Base-by-base conservation (phyloP, 2,888 invertebrate species). In the Lepidochrysops patricia region DNA sequence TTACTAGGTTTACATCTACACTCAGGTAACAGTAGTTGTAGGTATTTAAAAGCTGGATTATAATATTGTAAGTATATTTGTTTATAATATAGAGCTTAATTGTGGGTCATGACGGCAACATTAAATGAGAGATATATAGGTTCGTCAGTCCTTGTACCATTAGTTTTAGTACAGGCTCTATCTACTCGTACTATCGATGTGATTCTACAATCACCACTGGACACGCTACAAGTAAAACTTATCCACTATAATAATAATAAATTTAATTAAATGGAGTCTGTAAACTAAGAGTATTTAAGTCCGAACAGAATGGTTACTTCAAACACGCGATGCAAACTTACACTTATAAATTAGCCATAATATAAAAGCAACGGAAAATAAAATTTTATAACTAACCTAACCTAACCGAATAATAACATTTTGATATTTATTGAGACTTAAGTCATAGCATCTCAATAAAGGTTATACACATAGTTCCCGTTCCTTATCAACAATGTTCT, bases 221-320 rank as follows among this genome's bases (percentile, higher is more conserved):
- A 29, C 7, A 32, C 13, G 54, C 19, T 32, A 7, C 19, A 19
- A 32, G 15, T 54, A 32, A 54, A 54, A 54, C 54, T 9, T 52
- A 52, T 13, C 19, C n/a, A 52, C 27, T 19, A 54, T 23, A n/a
- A 54, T 54, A 23, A 49, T 49, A 54, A 54, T 54, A 54, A 32
- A 54, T 32, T 32, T 54, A 32, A 54, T 32, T 29, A 54, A 19
- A 26, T 9, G 23, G 15, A n/a, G 9, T 32, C 2, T 12, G 29
- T 19, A 54, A 29, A 13, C 5, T 6, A 37, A 37, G 43, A 43
- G 9, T 9, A 9, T 43, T n/a, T n/a, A 19, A 4, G 4, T 3
- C 19, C 43, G 3, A 43, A 23, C 12, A 43, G 19, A 43, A 19
- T 19, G 43, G 19, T 6, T 19, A 19, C 19, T 19, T 7, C 15